Evolutionary conservation across 2,888 invertebrate species (phyloP).

Genomic region (Chloroclystis v-ata): DNA sequence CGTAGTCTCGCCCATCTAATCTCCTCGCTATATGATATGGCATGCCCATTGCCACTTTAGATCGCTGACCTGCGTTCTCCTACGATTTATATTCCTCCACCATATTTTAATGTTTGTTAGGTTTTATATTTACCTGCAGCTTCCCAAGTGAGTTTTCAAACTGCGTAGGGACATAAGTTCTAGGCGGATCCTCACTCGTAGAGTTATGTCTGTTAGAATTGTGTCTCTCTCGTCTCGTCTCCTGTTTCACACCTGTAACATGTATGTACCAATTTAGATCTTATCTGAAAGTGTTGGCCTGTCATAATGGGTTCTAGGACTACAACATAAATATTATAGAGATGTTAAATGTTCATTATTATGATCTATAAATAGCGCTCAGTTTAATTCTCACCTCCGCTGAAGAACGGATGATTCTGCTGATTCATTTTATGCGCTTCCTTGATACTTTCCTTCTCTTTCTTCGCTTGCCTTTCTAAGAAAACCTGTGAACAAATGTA

Average conservation of each 20-base stretch:
- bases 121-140: constrained; percentile 85
- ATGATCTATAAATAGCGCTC: background rate
- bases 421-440: constrained; percentile 81
- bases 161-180: constrained; percentile 88
- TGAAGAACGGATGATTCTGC: constrained; percentile 80
- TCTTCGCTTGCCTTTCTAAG: constrained; percentile 80
- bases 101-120: no score
- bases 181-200: constrained; percentile 71
- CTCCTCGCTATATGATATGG: no score
- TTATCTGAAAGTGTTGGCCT: no score
- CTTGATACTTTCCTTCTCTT: constrained; percentile 78
- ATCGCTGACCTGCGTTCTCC: no score
- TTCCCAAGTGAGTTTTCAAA: constrained; percentile 98
- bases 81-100: no score
- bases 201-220: constrained; percentile 79
- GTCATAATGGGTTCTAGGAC: no score
- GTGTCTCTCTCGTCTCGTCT: constrained; percentile 58
- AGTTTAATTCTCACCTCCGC: constrained; percentile 47
- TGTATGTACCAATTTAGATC: no score
- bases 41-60: no score
- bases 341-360: background rate
- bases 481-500: constrained; percentile 73
- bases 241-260: constrained; percentile 55
- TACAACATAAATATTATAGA: no score
- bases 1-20: no score